Evolutionary conservation across 1,140 invertebrate genomes (phyloP), one percentile per base, ranked within the genome.

Genomic region (Littorina saxatilis): DNA sequence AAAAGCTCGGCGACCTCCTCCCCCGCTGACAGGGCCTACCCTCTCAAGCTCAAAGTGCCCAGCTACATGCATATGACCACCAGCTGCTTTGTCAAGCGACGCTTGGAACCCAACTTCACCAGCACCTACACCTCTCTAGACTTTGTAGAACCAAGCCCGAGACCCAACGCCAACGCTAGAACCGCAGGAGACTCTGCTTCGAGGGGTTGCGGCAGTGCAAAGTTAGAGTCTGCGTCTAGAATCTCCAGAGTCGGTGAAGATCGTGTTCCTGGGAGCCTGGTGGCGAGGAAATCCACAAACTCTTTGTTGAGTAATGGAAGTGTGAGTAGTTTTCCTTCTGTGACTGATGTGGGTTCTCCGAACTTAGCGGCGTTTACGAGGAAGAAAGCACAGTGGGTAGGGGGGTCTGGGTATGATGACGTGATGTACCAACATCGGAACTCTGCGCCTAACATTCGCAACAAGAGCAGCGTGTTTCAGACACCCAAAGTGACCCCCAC

Each of bases 51-150:
- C 5, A 78, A 66, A 58, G 55, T 63, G 55, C 55, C 80, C 20
- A 75, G 75, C 61, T 77, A 82, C 61, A 77, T 76, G 58, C 52
- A 50, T n/a, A 66, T 82, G 80, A 82, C 80, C 20, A 76, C 55
- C 40, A 82, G 80, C 50, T 66, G 58, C 76, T 82, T 47, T 39
- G 68, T 68, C 43, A 82, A 82, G 68, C 61, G 81, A 23, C 27
- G 58, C 20, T 68, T 82, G 61, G 63, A 79, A 27, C 76, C 81
- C 39, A 82, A 5, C 37, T 82, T 82, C 76, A 82, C 63, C 27
- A 68, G 47, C 27, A n/a, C 35, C 7, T 82, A 82, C 66, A 40
- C n/a, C 20, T 70, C 75, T n/a, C 63, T 82, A 37, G 81, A 78
- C 47, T 82, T 82, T 73, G 76, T 79, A 39, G 29, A 63, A n/a